A percentile compares a stretch with the other conserved stretches of the same genome.
Conservation (phyloP, 2,888 invertebrate species). For the Dichetophora obliterata region DNA sequence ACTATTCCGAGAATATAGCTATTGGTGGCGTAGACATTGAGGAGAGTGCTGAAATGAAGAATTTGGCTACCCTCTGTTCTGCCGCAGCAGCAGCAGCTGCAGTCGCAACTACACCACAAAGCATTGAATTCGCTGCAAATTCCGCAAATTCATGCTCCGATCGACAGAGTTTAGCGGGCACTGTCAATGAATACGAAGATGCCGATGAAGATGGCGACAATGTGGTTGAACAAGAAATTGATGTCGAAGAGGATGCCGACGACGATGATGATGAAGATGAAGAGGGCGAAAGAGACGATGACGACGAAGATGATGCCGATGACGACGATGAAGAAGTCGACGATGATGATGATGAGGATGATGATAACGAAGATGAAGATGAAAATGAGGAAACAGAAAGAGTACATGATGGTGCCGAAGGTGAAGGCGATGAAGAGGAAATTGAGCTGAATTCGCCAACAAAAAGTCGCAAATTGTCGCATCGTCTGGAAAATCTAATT, state of each 20-base stretch:
- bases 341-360: slow-evolving; percentile 58
- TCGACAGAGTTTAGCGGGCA: slow-evolving; percentile 9
- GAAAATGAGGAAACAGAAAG: slow-evolving; percentile 50
- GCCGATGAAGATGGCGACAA: slow-evolving; percentile 18
- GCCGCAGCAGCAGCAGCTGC: slow-evolving; percentile 63
- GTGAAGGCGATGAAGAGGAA: slow-evolving; percentile 50
- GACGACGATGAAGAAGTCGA: slow-evolving; percentile 51
- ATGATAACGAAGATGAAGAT: slow-evolving; percentile 56
- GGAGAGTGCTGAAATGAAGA: slow-evolving; percentile 61
- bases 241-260: slow-evolving; percentile 52
- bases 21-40: slow-evolving; percentile 48
- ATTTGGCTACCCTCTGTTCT: slow-evolving; percentile 62
- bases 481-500: slow-evolving; percentile 65
- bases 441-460: slow-evolving; percentile 53
- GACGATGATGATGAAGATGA: slow-evolving; percentile 50
- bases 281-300: slow-evolving; percentile 54
- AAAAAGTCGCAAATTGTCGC: slow-evolving; percentile 62
- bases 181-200: slow-evolving; percentile 46
- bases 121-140: not conserved
- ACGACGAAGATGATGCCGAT: slow-evolving; percentile 61
- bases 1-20: slow-evolving; percentile 43
- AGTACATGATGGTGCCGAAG: slow-evolving; percentile 25
- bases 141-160: not conserved
- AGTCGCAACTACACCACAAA: slow-evolving; percentile 51
- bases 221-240: slow-evolving; percentile 37